Base-by-base conservation (phyloP, 2,888 invertebrate genomes). In the Brenthis ino region DNA sequence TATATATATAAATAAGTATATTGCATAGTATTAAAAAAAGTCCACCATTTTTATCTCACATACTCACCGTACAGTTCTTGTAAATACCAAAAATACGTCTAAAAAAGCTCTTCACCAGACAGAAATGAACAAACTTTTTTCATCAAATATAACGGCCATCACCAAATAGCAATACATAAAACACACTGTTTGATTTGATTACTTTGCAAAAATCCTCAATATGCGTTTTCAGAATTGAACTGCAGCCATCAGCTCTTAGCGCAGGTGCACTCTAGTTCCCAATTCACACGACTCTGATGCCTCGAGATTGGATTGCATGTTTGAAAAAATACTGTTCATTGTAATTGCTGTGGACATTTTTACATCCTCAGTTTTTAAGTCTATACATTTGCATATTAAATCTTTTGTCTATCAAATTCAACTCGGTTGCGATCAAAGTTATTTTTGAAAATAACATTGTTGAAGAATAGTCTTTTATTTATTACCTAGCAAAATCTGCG, bases 251-350 rank as follows among this genome's bases (percentile, higher is more conserved):
- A 77, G 72, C 74, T 66, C 67, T 69, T 69, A 73, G 73, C 77
- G 79, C 88, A 87, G 86, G 84, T 86, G 87, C 79, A 77, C 77
- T 77, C 72, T 75, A 76, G 76, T 77, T 76, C 80, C 75, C 84
- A 82, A 85, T 86, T 85, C 85, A 75, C 83, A 81, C 79, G 80
- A 73, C 75, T 76, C 74, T 74, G 72, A 79, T 80, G 79, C 80
- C 48, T 77, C 77, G 83, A 43, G 37, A 83, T 81, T 83, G 83
- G 81, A 85, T 83, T 83, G 82, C 78, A 80, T 79, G 75, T 79
- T 79, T 79, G 79, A 76, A 80, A 83, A 87, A 85, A 84, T 81
- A 75, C 57, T 16, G 68, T 67, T 51, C 16, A 51, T 61, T 61
- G 61, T 48, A 61, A 33, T 33, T 51, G 48, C n/a, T 28, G 50